Percentiles rank a stretch among this genome's conserved stretches.
phyloP scores from a whole-genome alignment of 2,888 invertebrate species.

The Brassicogethes aeneus region DNA sequence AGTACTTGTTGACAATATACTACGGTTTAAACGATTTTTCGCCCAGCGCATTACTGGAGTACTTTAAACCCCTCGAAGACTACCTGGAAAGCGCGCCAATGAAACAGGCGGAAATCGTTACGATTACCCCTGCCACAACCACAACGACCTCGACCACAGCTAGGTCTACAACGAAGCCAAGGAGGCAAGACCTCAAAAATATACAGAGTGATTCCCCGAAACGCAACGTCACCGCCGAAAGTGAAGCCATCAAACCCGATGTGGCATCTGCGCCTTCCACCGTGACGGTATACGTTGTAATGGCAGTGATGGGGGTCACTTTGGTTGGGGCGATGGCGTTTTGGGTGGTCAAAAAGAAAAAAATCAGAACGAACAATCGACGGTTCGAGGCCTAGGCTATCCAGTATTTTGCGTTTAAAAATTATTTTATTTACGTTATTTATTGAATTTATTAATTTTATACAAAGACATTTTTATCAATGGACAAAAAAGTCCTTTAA shows the following conservation, averaged over 20 bases:
- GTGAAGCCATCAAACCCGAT: neutral
- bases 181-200: no score
- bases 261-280: constrained; percentile 4
- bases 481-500: no score
- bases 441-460: no score
- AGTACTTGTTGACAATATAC: constrained; percentile 44
- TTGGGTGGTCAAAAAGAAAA: constrained; percentile 11
- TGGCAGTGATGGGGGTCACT: constrained; percentile 10
- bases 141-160: constrained; percentile 10
- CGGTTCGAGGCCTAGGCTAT: constrained; percentile 20
- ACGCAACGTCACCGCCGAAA: neutral
- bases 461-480: no score
- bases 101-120: constrained; percentile 15
- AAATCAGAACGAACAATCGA: constrained; percentile 14
- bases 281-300: constrained; percentile 15
- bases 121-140: constrained; percentile 12
- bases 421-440: no score
- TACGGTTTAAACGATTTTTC: constrained; percentile 44
- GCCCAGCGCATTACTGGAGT: constrained; percentile 45
- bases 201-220: neutral
- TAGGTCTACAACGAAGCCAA: constrained; percentile 1
- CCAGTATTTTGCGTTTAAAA: no score
- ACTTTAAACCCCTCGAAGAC: constrained; percentile 47
- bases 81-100: constrained; percentile 45
- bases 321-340: constrained; percentile 7